Conservation (phyloP, 2,113 vertebrate genomes). For the Neolamprologus longior region DNA sequence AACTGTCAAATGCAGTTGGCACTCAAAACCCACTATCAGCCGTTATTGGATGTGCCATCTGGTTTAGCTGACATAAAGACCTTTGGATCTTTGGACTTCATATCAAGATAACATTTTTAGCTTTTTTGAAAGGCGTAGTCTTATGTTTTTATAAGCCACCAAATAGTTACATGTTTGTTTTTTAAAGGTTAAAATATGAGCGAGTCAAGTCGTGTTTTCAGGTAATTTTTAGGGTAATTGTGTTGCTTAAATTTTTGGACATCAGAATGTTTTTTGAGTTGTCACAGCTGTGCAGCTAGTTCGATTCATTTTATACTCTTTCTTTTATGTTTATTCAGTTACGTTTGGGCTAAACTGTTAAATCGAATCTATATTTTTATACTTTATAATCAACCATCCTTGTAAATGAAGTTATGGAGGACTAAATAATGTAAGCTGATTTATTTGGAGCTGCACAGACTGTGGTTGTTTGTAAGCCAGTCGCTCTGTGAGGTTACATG, state of each 20-base stretch:
- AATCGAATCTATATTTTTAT: not conserved
- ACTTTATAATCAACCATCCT: not conserved
- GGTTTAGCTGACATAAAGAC: not conserved
- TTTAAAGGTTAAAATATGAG: not conserved
- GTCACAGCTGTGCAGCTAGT: not conserved
- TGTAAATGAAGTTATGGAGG: not conserved
- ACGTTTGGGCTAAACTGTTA: not conserved
- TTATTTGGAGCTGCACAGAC: not conserved
- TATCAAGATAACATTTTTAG: accelerated
- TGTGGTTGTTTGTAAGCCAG: not conserved
- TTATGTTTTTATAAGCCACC: not conserved
- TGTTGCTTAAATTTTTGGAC: not conserved
- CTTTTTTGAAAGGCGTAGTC: not conserved
- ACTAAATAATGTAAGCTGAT: not conserved
- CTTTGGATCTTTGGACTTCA: not conserved
- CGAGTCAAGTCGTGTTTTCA: accelerated
- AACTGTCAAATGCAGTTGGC: not conserved
- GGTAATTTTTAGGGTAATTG: not conserved
- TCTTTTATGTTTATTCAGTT: not conserved
- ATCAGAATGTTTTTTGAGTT: not conserved
- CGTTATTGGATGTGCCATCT: not conserved
- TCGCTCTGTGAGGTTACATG: not conserved
- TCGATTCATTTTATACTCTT: not conserved
- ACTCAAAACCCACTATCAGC: not conserved
- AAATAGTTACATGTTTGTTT: not conserved